These are phyloP conservation scores for Chymomyza amoena DNA, from an alignment of 2,888 invertebrate genomes.

Conservation along the genomic window DNA sequence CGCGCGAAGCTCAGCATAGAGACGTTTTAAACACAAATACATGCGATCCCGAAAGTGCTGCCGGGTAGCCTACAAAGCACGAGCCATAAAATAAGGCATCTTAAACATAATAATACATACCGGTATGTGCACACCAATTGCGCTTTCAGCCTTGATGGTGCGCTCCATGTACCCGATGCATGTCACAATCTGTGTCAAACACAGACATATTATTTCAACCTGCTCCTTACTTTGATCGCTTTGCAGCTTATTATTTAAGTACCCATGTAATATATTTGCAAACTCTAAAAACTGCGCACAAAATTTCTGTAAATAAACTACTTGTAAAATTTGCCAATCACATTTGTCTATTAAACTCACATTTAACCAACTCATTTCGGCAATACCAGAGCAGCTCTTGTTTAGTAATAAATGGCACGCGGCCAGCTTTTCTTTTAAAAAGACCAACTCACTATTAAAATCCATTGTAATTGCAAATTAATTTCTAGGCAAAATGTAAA, in stretches of 20 bases:
- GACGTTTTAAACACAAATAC: constrained; percentile 71
- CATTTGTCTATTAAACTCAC: constrained; percentile 31
- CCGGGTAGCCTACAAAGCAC: constrained; percentile 60
- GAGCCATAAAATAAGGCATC: neutral
- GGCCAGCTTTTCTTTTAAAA: constrained; percentile 36
- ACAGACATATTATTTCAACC: constrained; percentile 69
- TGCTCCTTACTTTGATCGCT: constrained; percentile 29
- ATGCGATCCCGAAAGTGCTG: constrained; percentile 77
- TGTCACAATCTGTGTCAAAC: constrained; percentile 73
- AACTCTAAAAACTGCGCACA: constrained; percentile 72
- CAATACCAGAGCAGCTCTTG: constrained; percentile 11
- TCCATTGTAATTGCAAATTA: neutral
- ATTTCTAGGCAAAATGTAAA: constrained; percentile 4
- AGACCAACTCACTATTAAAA: constrained; percentile 27
- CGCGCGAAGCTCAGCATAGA: constrained; percentile 34
- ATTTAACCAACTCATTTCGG: constrained; percentile 70
- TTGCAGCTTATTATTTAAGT: constrained; percentile 35
- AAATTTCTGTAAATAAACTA: constrained; percentile 56
- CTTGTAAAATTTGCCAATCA: neutral
- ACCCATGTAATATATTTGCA: constrained; percentile 63
- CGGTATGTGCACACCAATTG: constrained; percentile 46
- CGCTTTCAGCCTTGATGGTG: constrained; percentile 66
- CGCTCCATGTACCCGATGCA: constrained; percentile 74
- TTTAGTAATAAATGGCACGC: constrained; percentile 35
- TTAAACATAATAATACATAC: constrained; percentile 37